Evolutionary conservation across 2,888 invertebrate genomes (phyloP).

Genomic region (Sinelater perroti): DNA sequence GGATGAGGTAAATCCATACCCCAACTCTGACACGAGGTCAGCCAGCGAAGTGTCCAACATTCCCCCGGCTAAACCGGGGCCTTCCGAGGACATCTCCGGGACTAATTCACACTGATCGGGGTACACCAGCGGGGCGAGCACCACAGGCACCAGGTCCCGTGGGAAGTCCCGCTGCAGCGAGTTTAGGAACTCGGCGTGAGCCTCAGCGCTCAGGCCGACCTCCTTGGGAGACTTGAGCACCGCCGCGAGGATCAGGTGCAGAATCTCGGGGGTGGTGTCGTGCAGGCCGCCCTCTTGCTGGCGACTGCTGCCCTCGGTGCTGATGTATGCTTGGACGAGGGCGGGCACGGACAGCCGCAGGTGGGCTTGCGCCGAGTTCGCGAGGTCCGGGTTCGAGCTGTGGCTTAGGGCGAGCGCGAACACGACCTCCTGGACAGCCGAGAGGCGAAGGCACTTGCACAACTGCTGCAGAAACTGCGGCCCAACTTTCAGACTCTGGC

Average conservation of each 20-base stretch:
- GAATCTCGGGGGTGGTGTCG: conserved; percentile 89
- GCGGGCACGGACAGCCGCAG: conserved; percentile 84
- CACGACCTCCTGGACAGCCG: conserved; percentile 89
- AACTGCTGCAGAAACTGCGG: conserved; percentile 84
- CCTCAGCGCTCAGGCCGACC: conserved; percentile 74
- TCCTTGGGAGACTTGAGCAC: conserved; percentile 69
- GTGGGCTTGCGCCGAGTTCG: conserved; percentile 78
- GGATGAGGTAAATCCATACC: conserved; percentile 86
- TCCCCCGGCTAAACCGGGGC: conserved; percentile 67
- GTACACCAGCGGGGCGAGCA: conserved; percentile 88
- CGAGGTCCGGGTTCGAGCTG: conserved; percentile 80
- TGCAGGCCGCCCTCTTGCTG: conserved; percentile 84
- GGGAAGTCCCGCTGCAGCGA: conserved; percentile 88
- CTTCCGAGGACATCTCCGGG: conserved; percentile 70
- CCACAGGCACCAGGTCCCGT: conserved; percentile 85
- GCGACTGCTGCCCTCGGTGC: conserved; percentile 76
- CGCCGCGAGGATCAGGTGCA: conserved; percentile 80
- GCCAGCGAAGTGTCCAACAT: conserved; percentile 82
- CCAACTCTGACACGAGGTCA: conserved; percentile 91
- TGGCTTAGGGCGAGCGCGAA: conserved; percentile 86
- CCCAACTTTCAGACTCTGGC: conserved; percentile 80
- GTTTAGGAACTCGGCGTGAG: conserved; percentile 81
- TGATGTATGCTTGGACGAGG: conserved; percentile 85
- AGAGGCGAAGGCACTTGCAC: conserved; percentile 85
- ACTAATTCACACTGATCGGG: conserved; percentile 77